phyloP scores from a whole-genome alignment of 2,888 invertebrate species.

The Mimumesa dahlbomi region DNA sequence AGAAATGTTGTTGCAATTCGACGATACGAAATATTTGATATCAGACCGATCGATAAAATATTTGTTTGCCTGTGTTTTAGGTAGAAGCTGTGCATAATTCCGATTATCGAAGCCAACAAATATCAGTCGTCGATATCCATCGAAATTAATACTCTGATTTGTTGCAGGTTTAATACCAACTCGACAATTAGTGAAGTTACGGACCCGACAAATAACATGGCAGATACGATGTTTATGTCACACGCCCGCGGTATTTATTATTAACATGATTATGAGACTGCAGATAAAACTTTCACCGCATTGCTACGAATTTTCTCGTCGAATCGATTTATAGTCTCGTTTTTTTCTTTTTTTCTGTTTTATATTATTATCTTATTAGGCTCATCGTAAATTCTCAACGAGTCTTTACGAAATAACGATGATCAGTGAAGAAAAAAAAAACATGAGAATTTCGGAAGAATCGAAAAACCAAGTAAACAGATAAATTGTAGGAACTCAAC shows the following conservation, averaged over 20 bases:
- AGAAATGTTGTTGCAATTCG: neutral
- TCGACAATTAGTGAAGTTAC: constrained; percentile 26
- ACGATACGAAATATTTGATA: neutral
- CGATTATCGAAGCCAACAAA: constrained; percentile 25
- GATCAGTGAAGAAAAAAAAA: constrained; percentile 18
- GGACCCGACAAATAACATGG: constrained; percentile 14
- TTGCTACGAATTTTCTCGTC: neutral
- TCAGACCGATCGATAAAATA: constrained; percentile 12
- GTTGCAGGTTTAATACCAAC: constrained; percentile 27
- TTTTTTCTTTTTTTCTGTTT: too few species aligned
- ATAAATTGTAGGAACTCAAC: constrained; percentile 73
- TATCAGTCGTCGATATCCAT: constrained; percentile 16
- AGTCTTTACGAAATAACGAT: constrained; percentile 3
- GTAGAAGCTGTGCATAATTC: neutral
- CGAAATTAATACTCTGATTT: constrained; percentile 17
- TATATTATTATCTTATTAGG: neutral
- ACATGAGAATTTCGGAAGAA: constrained; percentile 33
- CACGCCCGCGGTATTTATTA: constrained; percentile 10
- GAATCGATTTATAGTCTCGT: too few species aligned
- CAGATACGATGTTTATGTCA: constrained; percentile 14
- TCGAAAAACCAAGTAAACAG: constrained; percentile 56
- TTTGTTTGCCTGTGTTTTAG: neutral
- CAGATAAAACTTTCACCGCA: constrained; percentile 2
- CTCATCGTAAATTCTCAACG: constrained; percentile 27
- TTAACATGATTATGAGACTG: neutral